phyloP scores from a whole-genome alignment of 2,797 vertebrate genomes.

The Gymnoscopelus braueri region DNA sequence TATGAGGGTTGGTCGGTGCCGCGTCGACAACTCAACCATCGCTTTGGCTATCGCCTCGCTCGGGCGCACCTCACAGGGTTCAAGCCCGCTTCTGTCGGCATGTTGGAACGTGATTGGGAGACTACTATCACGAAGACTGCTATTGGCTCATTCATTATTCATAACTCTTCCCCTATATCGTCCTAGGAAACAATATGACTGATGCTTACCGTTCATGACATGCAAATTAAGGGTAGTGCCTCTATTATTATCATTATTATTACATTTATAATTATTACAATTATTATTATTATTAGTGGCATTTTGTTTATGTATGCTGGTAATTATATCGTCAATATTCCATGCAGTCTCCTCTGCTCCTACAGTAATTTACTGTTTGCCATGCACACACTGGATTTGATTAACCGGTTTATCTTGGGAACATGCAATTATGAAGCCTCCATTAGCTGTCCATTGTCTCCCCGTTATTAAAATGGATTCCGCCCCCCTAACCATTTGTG shows the following conservation, averaged over 20 bases:
- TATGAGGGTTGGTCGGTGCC: too few species aligned
- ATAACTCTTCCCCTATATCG: too few species aligned
- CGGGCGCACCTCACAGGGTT: too few species aligned
- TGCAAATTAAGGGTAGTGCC: conserved; percentile 49
- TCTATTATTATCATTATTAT: conserved; percentile 5
- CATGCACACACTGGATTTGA: conserved; percentile 74
- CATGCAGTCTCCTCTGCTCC: conserved; percentile 43
- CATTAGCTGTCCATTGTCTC: conserved; percentile 79
- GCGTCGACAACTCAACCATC: too few species aligned
- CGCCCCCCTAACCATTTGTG: conserved; percentile 57
- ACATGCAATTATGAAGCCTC: conserved; percentile 80
- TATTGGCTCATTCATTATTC: too few species aligned
- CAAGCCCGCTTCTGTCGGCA: too few species aligned
- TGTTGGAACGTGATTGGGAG: too few species aligned
- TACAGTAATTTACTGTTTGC: conserved; percentile 74
- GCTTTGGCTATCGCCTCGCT: too few species aligned
- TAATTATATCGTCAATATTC: conserved; percentile 70
- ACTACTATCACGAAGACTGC: too few species aligned
- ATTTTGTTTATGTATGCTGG: conserved; percentile 57
- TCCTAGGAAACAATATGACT: too few species aligned
- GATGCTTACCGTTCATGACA: conserved; percentile 44
- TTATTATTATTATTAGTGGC: conserved; percentile 55
- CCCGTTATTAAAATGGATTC: conserved; percentile 75
- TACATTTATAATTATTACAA: not conserved
- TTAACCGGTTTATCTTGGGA: conserved; percentile 80